Conservation (phyloP, 2,888 invertebrate genomes). For the Sphaerophoria rueppellii region DNA sequence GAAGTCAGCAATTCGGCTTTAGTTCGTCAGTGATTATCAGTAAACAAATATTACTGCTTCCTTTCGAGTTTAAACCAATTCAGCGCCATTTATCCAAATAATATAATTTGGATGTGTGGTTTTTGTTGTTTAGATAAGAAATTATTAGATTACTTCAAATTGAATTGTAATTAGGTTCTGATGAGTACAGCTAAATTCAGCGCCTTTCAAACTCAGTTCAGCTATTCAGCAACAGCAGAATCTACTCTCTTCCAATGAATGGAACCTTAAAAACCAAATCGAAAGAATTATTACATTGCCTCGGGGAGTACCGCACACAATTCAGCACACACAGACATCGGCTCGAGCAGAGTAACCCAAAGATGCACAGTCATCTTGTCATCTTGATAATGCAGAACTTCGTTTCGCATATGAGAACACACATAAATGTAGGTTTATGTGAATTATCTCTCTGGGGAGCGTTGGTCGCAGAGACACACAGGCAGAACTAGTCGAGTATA, state of each 20-base stretch:
- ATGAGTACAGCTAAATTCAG: not conserved
- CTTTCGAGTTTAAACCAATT: no score
- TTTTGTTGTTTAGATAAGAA: no score
- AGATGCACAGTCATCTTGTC: conserved; percentile 64
- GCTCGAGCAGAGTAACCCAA: conserved; percentile 19
- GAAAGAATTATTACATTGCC: conserved; percentile 16
- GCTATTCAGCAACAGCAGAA: not conserved
- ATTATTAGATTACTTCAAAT: no score
- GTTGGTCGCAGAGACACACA: conserved; percentile 1
- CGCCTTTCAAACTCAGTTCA: not conserved
- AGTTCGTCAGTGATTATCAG: no score
- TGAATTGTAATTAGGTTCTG: no score
- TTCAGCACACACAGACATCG: conserved; percentile 29
- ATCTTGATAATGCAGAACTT: conserved; percentile 55
- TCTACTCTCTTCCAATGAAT: no score
- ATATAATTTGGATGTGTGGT: no score
- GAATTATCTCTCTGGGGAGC: conserved; percentile 14
- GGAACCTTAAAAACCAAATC: conserved; percentile 6
- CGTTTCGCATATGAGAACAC: not conserved
- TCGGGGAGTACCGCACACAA: conserved; percentile 39
- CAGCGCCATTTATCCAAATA: no score
- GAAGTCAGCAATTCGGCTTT: no score
- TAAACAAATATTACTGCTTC: no score
- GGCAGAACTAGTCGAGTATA: conserved; percentile 1
- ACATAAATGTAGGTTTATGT: not conserved